Evolutionary conservation across 2,797 vertebrate genomes (phyloP).

Genomic region (Botia kubotai): DNA sequence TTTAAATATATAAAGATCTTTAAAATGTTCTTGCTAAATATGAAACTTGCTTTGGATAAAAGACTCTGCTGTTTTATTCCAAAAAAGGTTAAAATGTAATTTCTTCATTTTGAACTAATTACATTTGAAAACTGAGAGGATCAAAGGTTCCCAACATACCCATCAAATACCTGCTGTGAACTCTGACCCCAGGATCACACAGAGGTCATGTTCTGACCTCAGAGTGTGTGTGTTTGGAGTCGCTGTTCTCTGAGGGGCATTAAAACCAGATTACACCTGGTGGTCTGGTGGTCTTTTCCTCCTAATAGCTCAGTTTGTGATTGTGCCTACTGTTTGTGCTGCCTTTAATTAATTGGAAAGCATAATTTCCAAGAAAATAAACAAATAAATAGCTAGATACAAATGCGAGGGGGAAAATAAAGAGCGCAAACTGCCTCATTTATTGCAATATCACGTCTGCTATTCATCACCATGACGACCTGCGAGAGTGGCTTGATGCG

Average conservation of each 20-base stretch:
- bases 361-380: slow-evolving; percentile 26
- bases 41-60: no score
- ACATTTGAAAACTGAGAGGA: no score
- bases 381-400: slow-evolving; percentile 35
- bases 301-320: slow-evolving; percentile 32
- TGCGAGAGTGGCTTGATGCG: slow-evolving; percentile 55
- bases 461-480: slow-evolving; percentile 64
- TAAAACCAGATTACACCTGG: slow-evolving; percentile 15
- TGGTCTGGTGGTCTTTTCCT: slow-evolving; percentile 28
- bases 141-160: no score
- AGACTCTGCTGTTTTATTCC: no score
- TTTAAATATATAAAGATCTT: no score
- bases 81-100: no score
- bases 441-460: slow-evolving; percentile 55
- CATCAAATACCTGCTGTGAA: slow-evolving; percentile 40
- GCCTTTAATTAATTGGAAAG: slow-evolving; percentile 49
- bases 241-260: not conserved
- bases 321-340: slow-evolving; percentile 38
- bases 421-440: slow-evolving; percentile 47
- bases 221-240: not conserved
- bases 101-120: no score
- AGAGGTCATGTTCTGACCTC: slow-evolving; percentile 5
- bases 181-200: slow-evolving; percentile 17
- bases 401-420: slow-evolving; percentile 18
- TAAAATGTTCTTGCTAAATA: no score